Evolutionary conservation across 2,113 vertebrate species (phyloP), one percentile per base, ranked within the genome.

Genomic region (Poecilia latipinna): DNA sequence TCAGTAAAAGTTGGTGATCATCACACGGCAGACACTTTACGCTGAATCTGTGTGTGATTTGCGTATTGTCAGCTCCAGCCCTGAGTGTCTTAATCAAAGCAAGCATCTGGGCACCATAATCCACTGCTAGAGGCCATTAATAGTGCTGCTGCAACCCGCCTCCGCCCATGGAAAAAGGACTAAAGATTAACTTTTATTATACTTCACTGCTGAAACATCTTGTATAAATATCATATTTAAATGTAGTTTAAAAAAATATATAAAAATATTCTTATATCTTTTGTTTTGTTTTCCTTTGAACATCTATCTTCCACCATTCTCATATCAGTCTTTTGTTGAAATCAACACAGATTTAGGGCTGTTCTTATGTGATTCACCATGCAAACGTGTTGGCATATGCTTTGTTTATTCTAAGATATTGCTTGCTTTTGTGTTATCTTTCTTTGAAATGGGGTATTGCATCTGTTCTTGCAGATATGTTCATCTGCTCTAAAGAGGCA

Each of bases 91-190:
- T n/a, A n/a, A n/a, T n/a, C n/a, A n/a, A n/a, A n/a, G n/a, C 78
- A 86, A 88, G 88, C 87, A 91, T 91, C 91, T 90, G 88, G 83
- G 83, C 88, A 89, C 77, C 82, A 82, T 91, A 90, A 89, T 82
- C 82, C 82, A 74, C 72, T 7, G 82, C 75, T 89, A 88, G 83
- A 83, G 74, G 77, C 77, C 86, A 89, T 92, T 89, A 86, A 92
- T 92, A 84, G 83, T 83, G 79, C 61, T 68, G 72, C 70, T 44
- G 12, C 78, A 68, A 73, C 65, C 83, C 78, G 2, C 35, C 35
- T 72, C 83, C 3, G 1, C 79, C 87, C 69, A 77, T 80, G 75
- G 77, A 81, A 75, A 37, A 0, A 62, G 65, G 77, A 68, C 74
- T 74, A 84, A 71, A 32, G 22, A 51, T 72, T 22, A 76, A 44